Evolutionary conservation across 2,113 vertebrate species (phyloP).

Genomic region (Cyprinus carpio): DNA sequence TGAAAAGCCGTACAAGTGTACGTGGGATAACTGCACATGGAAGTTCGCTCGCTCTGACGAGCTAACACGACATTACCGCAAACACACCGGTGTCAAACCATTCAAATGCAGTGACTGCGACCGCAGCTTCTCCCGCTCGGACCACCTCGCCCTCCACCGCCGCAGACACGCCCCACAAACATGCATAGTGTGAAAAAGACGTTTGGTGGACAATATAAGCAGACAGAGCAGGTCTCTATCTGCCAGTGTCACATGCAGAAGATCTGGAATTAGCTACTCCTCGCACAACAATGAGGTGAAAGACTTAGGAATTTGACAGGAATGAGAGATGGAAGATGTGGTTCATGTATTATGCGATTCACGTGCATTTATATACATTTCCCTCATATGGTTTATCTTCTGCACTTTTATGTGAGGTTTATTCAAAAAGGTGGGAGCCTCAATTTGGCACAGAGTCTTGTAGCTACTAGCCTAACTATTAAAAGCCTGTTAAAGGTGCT

Average conservation of each 20-base stretch:
- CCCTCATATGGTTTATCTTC: conserved; percentile 3
- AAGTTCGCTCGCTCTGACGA: conserved; percentile 87
- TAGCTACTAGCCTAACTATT: not conserved
- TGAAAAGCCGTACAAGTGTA: conserved; percentile 89
- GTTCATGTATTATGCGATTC: not conserved
- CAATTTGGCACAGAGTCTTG: not conserved
- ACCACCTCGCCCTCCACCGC: conserved; percentile 87
- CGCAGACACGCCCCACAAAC: conserved; percentile 78
- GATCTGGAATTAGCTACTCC: conserved; percentile 38
- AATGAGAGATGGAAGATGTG: not conserved
- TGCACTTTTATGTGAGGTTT: conserved; percentile 22
- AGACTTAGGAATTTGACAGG: not conserved
- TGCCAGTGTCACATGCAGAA: conserved; percentile 8
- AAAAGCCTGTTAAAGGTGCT: conserved; percentile 23
- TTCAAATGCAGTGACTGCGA: conserved; percentile 90
- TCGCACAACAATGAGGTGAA: not conserved
- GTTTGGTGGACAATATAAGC: not conserved
- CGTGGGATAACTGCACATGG: conserved; percentile 90
- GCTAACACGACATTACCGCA: conserved; percentile 62
- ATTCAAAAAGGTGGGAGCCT: conserved; percentile 13
- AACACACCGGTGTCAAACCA: conserved; percentile 81
- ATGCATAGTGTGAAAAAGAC: conserved; percentile 53
- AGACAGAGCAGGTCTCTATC: conserved; percentile 37
- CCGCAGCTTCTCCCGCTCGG: conserved; percentile 87
- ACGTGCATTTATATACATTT: not conserved